Conservation (phyloP, 1,140 invertebrate species). For the Magallana gigas region DNA sequence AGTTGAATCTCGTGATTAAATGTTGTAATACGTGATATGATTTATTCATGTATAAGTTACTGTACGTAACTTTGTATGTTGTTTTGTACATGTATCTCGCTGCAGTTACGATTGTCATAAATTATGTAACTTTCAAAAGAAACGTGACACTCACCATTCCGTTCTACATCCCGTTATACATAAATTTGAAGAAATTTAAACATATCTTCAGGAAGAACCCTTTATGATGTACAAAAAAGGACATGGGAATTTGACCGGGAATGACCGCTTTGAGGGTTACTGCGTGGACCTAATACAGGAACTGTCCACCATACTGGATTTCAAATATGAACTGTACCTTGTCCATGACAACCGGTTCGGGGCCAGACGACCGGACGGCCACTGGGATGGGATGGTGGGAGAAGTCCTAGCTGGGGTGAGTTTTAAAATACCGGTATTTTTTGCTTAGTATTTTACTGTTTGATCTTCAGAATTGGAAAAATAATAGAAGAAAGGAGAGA, state of each 20-base stretch:
- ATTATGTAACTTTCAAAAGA: no score
- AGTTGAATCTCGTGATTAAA: no score
- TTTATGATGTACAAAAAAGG: conserved; percentile 67
- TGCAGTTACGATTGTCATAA: no score
- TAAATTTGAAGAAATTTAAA: no score
- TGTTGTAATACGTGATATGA: neutral
- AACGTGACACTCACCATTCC: no score
- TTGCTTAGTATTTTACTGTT: neutral
- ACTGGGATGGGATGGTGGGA: conserved; percentile 98
- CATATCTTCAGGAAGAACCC: conserved; percentile 60
- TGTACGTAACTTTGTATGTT: neutral
- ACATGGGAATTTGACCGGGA: conserved; percentile 56
- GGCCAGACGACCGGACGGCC: conserved; percentile 81
- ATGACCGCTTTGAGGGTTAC: conserved; percentile 84
- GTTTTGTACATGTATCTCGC: neutral
- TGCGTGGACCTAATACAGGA: conserved; percentile 90
- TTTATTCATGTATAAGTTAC: neutral
- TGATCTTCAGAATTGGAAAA: neutral
- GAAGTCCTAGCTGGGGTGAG: conserved; percentile 94
- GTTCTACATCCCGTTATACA: no score
- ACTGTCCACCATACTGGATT: conserved; percentile 83
- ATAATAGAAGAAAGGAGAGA: conserved; percentile 18
- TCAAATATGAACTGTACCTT: conserved; percentile 81
- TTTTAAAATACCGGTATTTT: neutral
- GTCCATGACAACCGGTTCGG: conserved; percentile 72